Percentiles rank a stretch among this genome's conserved stretches.
Evolutionary conservation across 2,888 invertebrate genomes (phyloP).

Genomic region (Stenodera caucasica): DNA sequence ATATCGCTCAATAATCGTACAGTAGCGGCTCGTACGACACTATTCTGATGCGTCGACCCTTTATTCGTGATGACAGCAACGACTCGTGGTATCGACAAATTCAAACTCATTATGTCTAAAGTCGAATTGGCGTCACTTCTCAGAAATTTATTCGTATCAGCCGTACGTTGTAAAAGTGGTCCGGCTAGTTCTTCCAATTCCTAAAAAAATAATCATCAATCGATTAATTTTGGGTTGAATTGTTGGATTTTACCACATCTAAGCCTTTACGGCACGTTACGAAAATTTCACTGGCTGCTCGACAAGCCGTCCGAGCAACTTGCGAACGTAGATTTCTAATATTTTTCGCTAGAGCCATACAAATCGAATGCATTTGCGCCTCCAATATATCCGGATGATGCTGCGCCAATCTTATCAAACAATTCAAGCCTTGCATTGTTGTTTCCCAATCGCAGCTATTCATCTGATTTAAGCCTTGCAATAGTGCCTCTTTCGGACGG

Average conservation of each 20-base stretch:
- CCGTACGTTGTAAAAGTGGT: conserved; percentile 82
- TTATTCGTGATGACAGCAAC: conserved; percentile 68
- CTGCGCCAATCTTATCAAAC: conserved; percentile 63
- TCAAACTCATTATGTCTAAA: conserved; percentile 78
- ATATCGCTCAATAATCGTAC: conserved; percentile 75
- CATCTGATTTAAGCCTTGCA: conserved; percentile 66
- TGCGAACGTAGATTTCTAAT: conserved; percentile 91
- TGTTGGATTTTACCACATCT: conserved; percentile 59
- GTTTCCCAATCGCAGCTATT: conserved; percentile 81
- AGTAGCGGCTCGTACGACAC: conserved; percentile 81
- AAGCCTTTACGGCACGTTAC: conserved; percentile 57
- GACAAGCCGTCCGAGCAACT: conserved; percentile 86
- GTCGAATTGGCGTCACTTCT: conserved; percentile 85
- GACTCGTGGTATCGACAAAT: conserved; percentile 70
- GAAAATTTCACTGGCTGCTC: conserved; percentile 80
- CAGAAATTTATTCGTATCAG: conserved; percentile 92
- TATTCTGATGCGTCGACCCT: conserved; percentile 82
- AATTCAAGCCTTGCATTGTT: conserved; percentile 69
- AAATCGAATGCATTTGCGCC: conserved; percentile 68
- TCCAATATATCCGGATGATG: conserved; percentile 63
- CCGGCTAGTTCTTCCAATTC: conserved; percentile 86
- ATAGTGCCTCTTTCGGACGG: conserved; percentile 67
- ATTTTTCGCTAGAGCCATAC: conserved; percentile 72
- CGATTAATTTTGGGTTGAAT: conserved; percentile 2
- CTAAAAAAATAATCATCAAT: conserved; percentile 48